Conservation (phyloP, 2,797 vertebrate species). For the Sebastes vulpes region DNA sequence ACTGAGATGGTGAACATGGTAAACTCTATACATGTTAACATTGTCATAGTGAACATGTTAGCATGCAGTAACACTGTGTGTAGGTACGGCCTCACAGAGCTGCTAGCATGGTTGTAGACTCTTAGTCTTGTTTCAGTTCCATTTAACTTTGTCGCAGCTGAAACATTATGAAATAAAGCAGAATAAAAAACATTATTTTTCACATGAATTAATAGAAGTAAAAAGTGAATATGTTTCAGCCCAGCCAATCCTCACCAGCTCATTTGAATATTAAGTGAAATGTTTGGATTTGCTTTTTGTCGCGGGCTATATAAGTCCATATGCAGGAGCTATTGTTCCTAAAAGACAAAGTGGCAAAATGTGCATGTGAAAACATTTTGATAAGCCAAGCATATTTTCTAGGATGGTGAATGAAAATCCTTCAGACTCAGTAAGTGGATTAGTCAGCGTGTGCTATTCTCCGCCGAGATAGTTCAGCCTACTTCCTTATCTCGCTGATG, state of each 20-base stretch:
- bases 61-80: no score
- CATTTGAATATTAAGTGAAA: constrained; percentile 67
- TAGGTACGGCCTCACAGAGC: no score
- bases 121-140: no score
- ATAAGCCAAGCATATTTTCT: constrained; percentile 78
- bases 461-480: constrained; percentile 68
- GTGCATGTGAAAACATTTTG: constrained; percentile 74
- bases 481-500: constrained; percentile 80
- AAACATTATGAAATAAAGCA: neutral
- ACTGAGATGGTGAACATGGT: no score
- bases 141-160: neutral
- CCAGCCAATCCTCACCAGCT: constrained; percentile 20
- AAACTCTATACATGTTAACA: no score
- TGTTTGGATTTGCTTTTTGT: constrained; percentile 47
- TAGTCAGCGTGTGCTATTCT: constrained; percentile 60
- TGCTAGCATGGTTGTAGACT: no score
- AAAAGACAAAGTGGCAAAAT: constrained; percentile 79
- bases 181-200: neutral
- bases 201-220: neutral
- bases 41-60: no score
- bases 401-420: constrained; percentile 68
- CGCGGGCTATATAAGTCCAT: constrained; percentile 57
- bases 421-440: constrained; percentile 80
- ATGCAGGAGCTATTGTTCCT: constrained; percentile 77
- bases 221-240: constrained; percentile 7